These are phyloP conservation scores for Sphaerophoria rueppellii DNA, from an alignment of 2,888 invertebrate species.

Conservation along the genomic window DNA sequence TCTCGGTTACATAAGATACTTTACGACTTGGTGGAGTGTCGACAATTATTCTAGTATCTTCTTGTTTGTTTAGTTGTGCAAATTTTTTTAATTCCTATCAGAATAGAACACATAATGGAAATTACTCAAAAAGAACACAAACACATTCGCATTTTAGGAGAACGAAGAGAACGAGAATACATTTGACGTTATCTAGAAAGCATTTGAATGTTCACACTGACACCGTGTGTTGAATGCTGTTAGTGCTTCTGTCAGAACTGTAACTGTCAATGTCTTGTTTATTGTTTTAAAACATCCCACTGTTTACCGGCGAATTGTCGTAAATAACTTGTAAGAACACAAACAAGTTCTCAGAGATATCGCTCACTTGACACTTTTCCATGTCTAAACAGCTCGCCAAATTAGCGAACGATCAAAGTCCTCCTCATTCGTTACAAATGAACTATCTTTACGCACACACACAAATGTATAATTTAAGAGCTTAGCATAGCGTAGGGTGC, in stretches of 20 bases:
- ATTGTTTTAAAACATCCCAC: not conserved
- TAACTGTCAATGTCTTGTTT: too few species aligned
- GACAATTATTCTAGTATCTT: conserved; percentile 55
- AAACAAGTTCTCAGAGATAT: conserved; percentile 25
- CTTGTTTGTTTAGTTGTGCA: conserved; percentile 30
- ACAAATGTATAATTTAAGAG: not conserved
- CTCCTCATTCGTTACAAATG: conserved; percentile 12
- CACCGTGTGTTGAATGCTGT: too few species aligned
- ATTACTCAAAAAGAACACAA: not conserved
- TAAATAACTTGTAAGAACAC: not conserved
- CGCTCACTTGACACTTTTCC: not conserved
- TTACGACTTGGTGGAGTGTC: not conserved
- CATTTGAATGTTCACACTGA: too few species aligned
- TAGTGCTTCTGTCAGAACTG: too few species aligned
- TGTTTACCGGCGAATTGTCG: not conserved
- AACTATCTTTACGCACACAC: not conserved
- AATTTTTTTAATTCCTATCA: conserved; percentile 15
- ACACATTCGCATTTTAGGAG: not conserved
- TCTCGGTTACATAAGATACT: conserved; percentile 9
- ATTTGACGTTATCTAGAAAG: not conserved
- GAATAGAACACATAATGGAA: not conserved
- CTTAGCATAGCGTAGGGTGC: conserved; percentile 21
- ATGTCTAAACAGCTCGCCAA: not conserved
- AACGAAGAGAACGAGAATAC: not conserved
- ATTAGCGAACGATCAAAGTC: conserved; percentile 20